A percentile compares a stretch with the other conserved stretches of the same genome.
Evolutionary conservation across 1,140 invertebrate genomes (phyloP).

Genomic region (Watersipora subatra): DNA sequence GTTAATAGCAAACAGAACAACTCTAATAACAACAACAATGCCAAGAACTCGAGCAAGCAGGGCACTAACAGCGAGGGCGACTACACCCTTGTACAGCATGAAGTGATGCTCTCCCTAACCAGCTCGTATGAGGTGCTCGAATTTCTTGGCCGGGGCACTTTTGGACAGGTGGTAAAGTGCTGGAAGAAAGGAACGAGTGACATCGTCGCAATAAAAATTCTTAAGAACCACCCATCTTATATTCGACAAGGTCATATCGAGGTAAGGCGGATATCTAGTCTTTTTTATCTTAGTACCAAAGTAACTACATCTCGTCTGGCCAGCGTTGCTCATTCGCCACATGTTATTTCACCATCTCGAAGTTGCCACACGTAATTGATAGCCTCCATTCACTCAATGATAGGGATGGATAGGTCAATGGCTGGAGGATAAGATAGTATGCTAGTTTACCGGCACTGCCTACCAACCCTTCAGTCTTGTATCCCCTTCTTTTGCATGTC

Average conservation of each 20-base stretch:
- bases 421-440: no score
- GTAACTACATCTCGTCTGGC: no score
- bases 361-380: no score
- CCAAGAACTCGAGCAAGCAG: background rate
- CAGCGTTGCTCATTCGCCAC: no score
- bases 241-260: conserved; percentile 99
- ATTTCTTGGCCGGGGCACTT: conserved; percentile 94
- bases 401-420: no score
- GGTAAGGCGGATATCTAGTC: no score
- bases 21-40: background rate
- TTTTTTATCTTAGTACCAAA: no score
- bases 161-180: conserved; percentile 99
- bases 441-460: no score
- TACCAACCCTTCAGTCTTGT: no score
- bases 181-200: conserved; percentile 99
- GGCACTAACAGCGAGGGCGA: conserved; percentile 62
- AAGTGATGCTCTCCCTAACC: conserved; percentile 81
- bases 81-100: conserved; percentile 94
- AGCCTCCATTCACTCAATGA: no score
- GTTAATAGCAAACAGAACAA: background rate
- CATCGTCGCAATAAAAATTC: conserved; percentile 98
- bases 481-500: no score
- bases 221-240: conserved; percentile 99
- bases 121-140: conserved; percentile 92
- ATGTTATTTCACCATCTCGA: no score